A percentile compares a stretch with the other conserved stretches of the same genome.
These are phyloP conservation scores for Brienomyrus longianalis DNA, from an alignment of 2,113 vertebrate genomes.

Conservation along the genomic window DNA sequence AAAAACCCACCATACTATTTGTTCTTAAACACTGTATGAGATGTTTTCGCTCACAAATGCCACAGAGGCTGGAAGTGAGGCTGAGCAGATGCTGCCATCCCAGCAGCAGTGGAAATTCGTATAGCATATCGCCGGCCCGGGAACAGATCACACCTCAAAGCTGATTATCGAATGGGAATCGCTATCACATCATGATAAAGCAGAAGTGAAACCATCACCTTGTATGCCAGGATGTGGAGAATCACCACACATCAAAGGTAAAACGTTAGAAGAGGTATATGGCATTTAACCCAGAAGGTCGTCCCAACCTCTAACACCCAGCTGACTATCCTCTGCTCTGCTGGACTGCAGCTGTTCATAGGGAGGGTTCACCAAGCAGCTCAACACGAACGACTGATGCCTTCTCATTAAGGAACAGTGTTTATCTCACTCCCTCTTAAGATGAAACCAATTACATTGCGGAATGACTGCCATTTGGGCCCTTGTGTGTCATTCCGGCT, in stretches of 20 bases:
- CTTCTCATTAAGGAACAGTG: not conserved
- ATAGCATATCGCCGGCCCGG: not conserved
- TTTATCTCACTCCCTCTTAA: not conserved
- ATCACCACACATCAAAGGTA: not conserved
- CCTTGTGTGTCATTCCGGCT: not conserved
- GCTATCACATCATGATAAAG: not conserved
- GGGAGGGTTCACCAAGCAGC: not conserved
- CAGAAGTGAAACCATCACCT: not conserved
- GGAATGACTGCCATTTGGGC: not conserved
- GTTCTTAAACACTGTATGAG: not conserved
- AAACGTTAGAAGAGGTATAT: not conserved
- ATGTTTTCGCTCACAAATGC: not conserved
- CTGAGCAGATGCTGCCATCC: not conserved
- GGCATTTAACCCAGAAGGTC: not conserved
- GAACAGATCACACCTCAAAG: not conserved
- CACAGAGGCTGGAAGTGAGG: not conserved
- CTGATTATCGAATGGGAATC: not conserved
- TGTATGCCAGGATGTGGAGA: not conserved
- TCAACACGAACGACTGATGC: not conserved
- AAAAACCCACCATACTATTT: too few relatives aligned
- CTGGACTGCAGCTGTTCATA: not conserved
- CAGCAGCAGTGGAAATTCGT: not conserved
- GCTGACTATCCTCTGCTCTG: not conserved
- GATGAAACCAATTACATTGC: not conserved
- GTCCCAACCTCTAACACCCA: not conserved